Evolutionary conservation across 2,888 invertebrate species (phyloP), one percentile per base, ranked within the genome.

Genomic region (Carpatolechia fugitivella): DNA sequence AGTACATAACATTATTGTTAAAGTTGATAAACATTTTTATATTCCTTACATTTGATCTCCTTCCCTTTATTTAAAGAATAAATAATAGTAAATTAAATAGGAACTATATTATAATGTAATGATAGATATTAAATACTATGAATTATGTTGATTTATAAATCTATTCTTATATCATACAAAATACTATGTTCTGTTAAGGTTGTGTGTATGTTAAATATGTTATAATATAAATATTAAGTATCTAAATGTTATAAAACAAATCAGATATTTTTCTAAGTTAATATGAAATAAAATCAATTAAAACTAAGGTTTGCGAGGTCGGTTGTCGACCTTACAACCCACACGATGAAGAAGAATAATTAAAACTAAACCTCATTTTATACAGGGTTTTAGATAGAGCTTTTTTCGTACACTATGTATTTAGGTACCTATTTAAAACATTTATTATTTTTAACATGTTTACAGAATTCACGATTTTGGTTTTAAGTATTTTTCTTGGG

Each of bases 31-130:
- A 62, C 62, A 72, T 57, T 78, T 86, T 86, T 83, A 74, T 85
- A 86, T 86, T 82, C 85, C 82, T 66, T 79, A 62, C 57, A 80
- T 86, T 44, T 85, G 69, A 80, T 77, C 76, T 85, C 86, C 85
- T 68, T 69, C 81, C 82, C 82, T 75, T 69, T 55, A 16, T 10
- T 56, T 56, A 44, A 20, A 14, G 24, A 47, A 31, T 29, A 46
- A 29, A 30, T 29, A 31, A 7, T 14, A 47, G 24, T 24, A 24
- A 4, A 24, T 24, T 24, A 24, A 24, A 24, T 24, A 24, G 24
- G 24, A 20, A 41, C 18, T 41, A 41, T 3, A 10, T 8, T 41
- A 41, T 11, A 18, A 20, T 35, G 10, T 1, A 41, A 41, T 20
- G 11, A 16, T 16, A 18, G 10, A 10, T 41, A 18, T 18, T 11